Percentiles rank a stretch among this genome's conserved stretches.
phyloP scores from a whole-genome alignment of 2,797 vertebrate species.

The Eulemur coronatus region DNA sequence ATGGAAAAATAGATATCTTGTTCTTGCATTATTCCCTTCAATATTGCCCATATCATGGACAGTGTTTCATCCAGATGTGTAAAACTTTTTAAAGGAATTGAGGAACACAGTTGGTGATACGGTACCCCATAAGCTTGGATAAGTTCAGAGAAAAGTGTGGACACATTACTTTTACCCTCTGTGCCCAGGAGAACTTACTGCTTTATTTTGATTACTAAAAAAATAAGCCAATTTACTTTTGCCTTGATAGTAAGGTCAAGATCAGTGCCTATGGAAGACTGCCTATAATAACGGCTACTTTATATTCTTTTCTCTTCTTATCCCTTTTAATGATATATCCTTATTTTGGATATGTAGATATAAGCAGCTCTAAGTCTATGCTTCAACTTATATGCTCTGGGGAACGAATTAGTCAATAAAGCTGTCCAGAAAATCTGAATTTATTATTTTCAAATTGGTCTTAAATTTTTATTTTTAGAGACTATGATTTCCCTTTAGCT shows the following conservation, averaged over 20 bases:
- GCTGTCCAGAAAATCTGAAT: slow-evolving; percentile 38
- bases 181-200: background rate
- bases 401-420: slow-evolving; percentile 37
- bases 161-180: background rate
- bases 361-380: background rate
- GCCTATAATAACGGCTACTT: background rate
- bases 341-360: background rate
- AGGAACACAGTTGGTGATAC: background rate
- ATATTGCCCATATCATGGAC: background rate
- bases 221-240: background rate
- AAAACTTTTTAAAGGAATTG: background rate
- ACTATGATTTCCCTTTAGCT: slow-evolving; percentile 19
- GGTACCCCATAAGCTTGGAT: background rate
- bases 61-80: background rate
- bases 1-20: background rate
- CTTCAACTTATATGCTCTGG: slow-evolving; percentile 36
- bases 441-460: slow-evolving; percentile 57
- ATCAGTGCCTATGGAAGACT: background rate
- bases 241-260: background rate
- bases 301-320: background rate
- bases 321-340: background rate
- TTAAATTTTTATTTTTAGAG: slow-evolving; percentile 59
- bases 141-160: background rate
- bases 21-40: background rate
- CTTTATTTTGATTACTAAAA: background rate